Conservation (phyloP, 2,113 vertebrate genomes). For the Odocoileus virginianus region DNA sequence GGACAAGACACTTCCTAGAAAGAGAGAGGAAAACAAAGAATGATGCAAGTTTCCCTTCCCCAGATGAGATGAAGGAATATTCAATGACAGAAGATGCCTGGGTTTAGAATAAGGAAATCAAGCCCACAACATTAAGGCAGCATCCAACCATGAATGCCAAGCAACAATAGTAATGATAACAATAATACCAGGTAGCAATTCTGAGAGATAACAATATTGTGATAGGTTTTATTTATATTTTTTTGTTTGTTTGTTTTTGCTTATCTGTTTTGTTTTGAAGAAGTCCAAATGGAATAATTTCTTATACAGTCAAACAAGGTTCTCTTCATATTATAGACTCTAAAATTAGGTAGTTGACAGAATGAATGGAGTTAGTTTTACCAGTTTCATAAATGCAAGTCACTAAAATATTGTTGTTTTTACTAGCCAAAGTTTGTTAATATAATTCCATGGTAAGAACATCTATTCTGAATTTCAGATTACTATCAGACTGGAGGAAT, state of each 20-base stretch:
- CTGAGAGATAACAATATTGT: neutral
- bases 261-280: neutral
- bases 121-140: neutral
- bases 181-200: neutral
- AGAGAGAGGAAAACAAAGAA: neutral
- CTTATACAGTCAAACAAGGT: neutral
- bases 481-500: neutral
- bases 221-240: neutral
- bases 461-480: slow-evolving; percentile 3
- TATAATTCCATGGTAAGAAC: neutral
- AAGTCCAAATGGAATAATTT: neutral
- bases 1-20: neutral
- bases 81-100: neutral
- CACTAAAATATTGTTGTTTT: neutral
- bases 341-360: neutral
- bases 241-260: neutral
- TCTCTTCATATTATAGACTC: neutral
- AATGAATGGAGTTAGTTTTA: neutral
- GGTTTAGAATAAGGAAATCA: neutral
- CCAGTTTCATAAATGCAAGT: neutral
- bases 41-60: neutral
- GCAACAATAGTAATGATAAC: neutral
- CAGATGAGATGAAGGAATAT: neutral
- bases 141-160: neutral
- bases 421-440: neutral